A percentile compares a stretch with the other conserved stretches of the same genome.
Evolutionary conservation across 2,888 invertebrate species (phyloP).

Genomic region (Pyralis farinalis): DNA sequence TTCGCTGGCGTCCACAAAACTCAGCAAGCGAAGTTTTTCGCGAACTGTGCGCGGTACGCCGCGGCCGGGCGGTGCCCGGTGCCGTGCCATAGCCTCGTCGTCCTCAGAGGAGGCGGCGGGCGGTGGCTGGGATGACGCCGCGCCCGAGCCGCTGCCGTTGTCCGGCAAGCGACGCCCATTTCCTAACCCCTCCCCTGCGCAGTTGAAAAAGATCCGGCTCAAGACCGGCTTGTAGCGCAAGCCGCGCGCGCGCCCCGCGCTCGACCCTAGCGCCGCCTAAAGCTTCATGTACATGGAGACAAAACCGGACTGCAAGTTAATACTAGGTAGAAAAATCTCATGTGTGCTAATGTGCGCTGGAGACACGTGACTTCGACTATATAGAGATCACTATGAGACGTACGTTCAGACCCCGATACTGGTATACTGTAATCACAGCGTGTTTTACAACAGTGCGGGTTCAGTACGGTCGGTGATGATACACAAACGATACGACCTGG

Average conservation of each 20-base stretch:
- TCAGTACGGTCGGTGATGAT: too few species aligned
- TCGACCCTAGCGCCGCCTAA: conserved; percentile 2
- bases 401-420: too few species aligned
- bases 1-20: conserved; percentile 39
- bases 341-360: too few species aligned
- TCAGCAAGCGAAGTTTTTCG: conserved; percentile 56
- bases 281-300: too few species aligned
- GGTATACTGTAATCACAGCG: too few species aligned
- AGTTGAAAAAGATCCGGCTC: conserved; percentile 67
- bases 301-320: too few species aligned
- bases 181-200: conserved; percentile 48
- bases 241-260: conserved; percentile 41
- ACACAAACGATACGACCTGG: too few species aligned
- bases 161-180: conserved; percentile 49
- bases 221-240: conserved; percentile 63
- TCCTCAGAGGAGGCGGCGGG: conserved; percentile 51
- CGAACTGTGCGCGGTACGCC: conserved; percentile 33
- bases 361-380: too few species aligned
- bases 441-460: too few species aligned
- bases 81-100: conserved; percentile 50
- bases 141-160: conserved; percentile 21
- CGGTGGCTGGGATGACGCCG: conserved; percentile 16
- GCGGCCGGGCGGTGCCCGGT: conserved; percentile 27
- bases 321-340: too few species aligned
- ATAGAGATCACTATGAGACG: too few species aligned